Evolutionary conservation across 64 coral and sea anemone species (phyloP).

Genomic region (Orbicella faveolata): DNA sequence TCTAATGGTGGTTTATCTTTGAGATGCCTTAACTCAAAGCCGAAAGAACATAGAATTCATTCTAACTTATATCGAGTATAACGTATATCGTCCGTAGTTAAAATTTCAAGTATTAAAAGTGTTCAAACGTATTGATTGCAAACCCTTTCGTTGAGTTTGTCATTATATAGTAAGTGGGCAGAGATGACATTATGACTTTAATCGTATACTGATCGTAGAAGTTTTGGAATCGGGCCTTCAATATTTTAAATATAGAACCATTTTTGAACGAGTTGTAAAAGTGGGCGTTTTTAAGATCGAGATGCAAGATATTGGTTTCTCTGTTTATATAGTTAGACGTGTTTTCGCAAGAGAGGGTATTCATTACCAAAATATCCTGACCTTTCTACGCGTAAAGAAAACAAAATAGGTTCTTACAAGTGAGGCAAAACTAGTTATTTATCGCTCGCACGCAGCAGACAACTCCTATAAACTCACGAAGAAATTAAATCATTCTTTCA

Average conservation of each 20-base stretch:
- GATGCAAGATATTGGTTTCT: neutral
- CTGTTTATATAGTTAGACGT: neutral
- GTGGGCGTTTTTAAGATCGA: neutral
- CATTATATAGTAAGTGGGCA: neutral
- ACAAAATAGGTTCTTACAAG: neutral
- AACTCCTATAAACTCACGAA: neutral
- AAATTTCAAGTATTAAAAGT: neutral
- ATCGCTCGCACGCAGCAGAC: neutral
- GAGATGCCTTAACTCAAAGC: neutral
- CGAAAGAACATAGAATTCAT: neutral
- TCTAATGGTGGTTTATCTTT: neutral
- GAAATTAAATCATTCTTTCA: neutral
- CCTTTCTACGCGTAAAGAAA: neutral
- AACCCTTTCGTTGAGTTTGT: neutral
- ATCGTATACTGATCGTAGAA: neutral
- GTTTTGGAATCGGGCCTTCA: neutral
- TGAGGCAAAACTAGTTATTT: neutral
- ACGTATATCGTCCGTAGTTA: neutral
- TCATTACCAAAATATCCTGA: neutral
- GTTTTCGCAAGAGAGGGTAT: neutral
- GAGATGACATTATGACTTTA: neutral
- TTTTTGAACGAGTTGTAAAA: neutral
- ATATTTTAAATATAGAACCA: neutral
- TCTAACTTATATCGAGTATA: neutral
- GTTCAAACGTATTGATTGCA: neutral